Base-by-base conservation (phyloP, 2,113 vertebrate species). In the Fukomys damarensis region DNA sequence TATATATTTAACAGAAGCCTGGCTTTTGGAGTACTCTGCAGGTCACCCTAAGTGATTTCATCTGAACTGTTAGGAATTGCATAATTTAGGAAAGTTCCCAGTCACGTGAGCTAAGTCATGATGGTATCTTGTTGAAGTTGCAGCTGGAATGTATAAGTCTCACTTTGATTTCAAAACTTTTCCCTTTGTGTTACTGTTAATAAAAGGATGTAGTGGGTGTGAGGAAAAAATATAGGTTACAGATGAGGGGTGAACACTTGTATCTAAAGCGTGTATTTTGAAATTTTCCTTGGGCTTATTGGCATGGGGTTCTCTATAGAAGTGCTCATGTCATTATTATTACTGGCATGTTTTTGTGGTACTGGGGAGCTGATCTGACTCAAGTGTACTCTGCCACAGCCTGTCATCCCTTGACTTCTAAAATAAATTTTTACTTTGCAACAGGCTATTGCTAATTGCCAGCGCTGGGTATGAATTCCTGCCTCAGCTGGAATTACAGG, bases 1-100 rank as follows among this genome's bases (percentile, higher is more conserved):
- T 24, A 38, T 10, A 26, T 76, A 68, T 30, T 54, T 17, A 65
- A 49, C 19, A 92, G 63, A 88, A 70, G 43, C 66, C 61, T 91
- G 83, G 52, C 79, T 89, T 85, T 91, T 86, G 46, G 63, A 35
- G 66, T 86, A 20, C 43, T 87, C 86, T 30, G 3, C 66, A 41
- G 54, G 66, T 90, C 72, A 59, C 81, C 14, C 63, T 94, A 28
- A 38, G 7, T 65, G 89, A 43, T 41, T 95, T 97, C 92, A 94
- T 41, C 85, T 90, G 95, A 95, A 92, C 97, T 95, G 92, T 94
- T 97, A 89, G 30, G 76, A 91, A 95, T 97, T 97, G 93, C 93
- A 85, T 94, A 96, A 97, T 96, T 54, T 97, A 38, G 93, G 95
- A 96, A 96, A 98, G 90, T 95, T 96, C 11, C 94, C 97, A 98